Percentiles rank a stretch among this genome's conserved stretches.
phyloP scores from a whole-genome alignment of 2,113 vertebrate species.

The Brachyistius frenatus region DNA sequence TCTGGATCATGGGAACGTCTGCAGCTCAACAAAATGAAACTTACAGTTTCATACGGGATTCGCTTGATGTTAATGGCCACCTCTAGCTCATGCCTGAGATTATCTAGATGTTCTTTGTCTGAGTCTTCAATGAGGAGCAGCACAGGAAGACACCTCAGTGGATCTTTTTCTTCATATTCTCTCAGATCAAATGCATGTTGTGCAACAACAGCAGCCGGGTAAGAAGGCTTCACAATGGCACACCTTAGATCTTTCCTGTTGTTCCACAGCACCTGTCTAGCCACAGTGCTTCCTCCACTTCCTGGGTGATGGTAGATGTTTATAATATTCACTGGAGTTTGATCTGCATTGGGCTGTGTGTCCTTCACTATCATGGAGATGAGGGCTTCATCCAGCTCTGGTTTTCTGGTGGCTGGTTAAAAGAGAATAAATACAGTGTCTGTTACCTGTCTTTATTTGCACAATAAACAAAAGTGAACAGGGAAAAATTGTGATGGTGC shows the following conservation, averaged over 20 bases:
- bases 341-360: slow-evolving; percentile 38
- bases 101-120: slow-evolving; percentile 85
- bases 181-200: slow-evolving; percentile 77
- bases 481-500: too few relatives aligned
- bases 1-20: slow-evolving; percentile 84
- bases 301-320: slow-evolving; percentile 90
- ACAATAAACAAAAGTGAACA: too few relatives aligned
- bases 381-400: too few relatives aligned
- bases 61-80: slow-evolving; percentile 75
- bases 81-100: slow-evolving; percentile 80
- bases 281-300: slow-evolving; percentile 87
- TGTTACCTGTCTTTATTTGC: too few relatives aligned
- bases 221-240: slow-evolving; percentile 83
- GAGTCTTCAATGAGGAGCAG: slow-evolving; percentile 87
- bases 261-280: slow-evolving; percentile 64
- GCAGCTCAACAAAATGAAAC: slow-evolving; percentile 87
- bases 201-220: slow-evolving; percentile 33
- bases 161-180: slow-evolving; percentile 78
- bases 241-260: slow-evolving; percentile 83
- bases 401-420: too few relatives aligned
- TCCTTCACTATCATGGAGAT: too few relatives aligned
- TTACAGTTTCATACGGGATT: slow-evolving; percentile 69
- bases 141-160: slow-evolving; percentile 75
- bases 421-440: too few relatives aligned
- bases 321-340: slow-evolving; percentile 77